Evolutionary conservation across 64 coral and sea anemone genomes (phyloP).

Genomic region (Stichodactyla helianthus): DNA sequence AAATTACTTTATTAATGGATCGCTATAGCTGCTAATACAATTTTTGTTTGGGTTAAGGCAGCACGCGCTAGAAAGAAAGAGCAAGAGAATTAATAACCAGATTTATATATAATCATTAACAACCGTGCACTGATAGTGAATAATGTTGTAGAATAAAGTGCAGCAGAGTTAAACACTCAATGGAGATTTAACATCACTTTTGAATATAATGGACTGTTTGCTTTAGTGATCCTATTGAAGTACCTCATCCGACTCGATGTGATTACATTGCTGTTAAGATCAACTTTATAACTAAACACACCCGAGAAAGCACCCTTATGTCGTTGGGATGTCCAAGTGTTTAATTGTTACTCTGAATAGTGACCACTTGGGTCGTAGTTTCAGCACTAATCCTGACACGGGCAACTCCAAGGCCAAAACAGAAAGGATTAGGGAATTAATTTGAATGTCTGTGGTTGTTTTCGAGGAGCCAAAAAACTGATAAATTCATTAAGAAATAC

Average conservation of each 20-base stretch:
- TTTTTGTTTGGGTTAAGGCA: neutral
- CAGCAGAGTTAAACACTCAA: neutral
- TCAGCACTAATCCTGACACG: neutral
- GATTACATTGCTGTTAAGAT: slow-evolving; percentile 13
- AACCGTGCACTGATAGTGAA: neutral
- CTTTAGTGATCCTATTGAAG: slow-evolving; percentile 9
- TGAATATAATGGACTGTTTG: slow-evolving; percentile 13
- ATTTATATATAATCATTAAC: neutral
- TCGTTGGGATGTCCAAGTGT: neutral
- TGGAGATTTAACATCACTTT: neutral
- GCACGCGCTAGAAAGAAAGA: neutral
- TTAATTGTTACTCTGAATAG: neutral
- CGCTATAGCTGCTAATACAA: neutral
- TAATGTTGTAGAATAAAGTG: neutral
- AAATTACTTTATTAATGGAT: neutral
- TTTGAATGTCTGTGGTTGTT: neutral
- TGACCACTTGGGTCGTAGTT: neutral
- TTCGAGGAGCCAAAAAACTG: neutral
- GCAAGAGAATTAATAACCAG: neutral
- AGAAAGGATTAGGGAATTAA: neutral
- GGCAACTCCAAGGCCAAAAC: neutral
- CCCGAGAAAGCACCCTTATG: neutral
- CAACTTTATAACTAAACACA: slow-evolving; percentile 2
- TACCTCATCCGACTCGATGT: slow-evolving; percentile 4
- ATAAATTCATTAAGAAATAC: neutral